phyloP scores from a whole-genome alignment of 2,797 vertebrate species.

The Esox masquinongy region DNA sequence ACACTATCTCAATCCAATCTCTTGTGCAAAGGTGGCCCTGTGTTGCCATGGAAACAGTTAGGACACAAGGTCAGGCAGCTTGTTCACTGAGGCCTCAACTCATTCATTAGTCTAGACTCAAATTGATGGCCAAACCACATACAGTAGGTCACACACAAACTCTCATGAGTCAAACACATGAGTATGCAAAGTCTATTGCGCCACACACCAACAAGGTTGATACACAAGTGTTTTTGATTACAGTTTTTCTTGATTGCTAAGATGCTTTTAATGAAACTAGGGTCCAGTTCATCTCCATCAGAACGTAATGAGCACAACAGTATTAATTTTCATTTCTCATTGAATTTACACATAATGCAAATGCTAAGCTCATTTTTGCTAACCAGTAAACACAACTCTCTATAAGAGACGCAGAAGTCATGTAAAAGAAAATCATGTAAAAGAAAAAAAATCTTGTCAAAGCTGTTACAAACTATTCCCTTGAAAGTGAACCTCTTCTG shows the following conservation, averaged over 20 bases:
- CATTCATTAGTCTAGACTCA: slow-evolving; percentile 54
- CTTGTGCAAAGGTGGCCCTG: slow-evolving; percentile 22
- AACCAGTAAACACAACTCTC: too few relatives aligned
- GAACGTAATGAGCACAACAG: too few relatives aligned
- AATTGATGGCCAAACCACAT: slow-evolving; percentile 40
- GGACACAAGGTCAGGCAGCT: slow-evolving; percentile 32
- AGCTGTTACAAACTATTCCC: too few relatives aligned
- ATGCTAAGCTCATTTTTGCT: too few relatives aligned
- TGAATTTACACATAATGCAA: too few relatives aligned
- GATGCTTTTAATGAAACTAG: too few relatives aligned
- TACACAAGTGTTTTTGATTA: slow-evolving; percentile 6
- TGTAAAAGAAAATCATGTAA: too few relatives aligned
- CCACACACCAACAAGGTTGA: not conserved
- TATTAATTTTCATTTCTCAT: too few relatives aligned
- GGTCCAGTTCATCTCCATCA: too few relatives aligned
- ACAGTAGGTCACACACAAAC: not conserved
- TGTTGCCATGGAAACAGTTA: slow-evolving; percentile 29
- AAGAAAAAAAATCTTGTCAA: too few relatives aligned
- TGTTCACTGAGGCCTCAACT: slow-evolving; percentile 20
- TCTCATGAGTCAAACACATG: not conserved
- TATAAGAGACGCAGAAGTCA: too few relatives aligned
- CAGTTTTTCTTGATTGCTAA: not conserved
- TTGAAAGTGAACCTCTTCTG: too few relatives aligned
- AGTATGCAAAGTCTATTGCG: not conserved
- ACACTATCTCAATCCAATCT: not conserved